Conservation (phyloP, 2,888 invertebrate species). For the Lithophane socia region DNA sequence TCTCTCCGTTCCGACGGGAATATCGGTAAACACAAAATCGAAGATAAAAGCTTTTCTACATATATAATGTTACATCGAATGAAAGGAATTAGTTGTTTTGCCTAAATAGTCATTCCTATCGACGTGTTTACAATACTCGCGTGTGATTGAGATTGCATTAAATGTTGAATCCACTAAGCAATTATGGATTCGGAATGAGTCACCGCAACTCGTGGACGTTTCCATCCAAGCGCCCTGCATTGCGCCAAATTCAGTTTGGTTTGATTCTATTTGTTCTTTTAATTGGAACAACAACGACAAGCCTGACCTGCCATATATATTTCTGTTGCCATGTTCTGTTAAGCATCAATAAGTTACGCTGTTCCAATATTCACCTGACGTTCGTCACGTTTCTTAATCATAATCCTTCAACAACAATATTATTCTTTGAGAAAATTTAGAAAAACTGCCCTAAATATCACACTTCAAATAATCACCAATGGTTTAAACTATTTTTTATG, state of each 20-base stretch:
- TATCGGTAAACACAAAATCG: slow-evolving; percentile 22
- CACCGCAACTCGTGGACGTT: slow-evolving; percentile 82
- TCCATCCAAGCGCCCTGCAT: slow-evolving; percentile 85
- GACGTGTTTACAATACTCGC: slow-evolving; percentile 20
- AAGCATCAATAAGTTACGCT: slow-evolving; percentile 37
- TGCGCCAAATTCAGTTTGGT: slow-evolving; percentile 86
- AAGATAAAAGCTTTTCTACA: slow-evolving; percentile 24
- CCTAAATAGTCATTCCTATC: slow-evolving; percentile 1
- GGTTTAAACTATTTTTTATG: slow-evolving; percentile 66
- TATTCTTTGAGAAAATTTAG: slow-evolving; percentile 39
- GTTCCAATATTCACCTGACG: slow-evolving; percentile 24
- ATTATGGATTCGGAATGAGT: slow-evolving; percentile 83
- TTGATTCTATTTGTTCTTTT: slow-evolving; percentile 83
- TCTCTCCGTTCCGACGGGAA: slow-evolving; percentile 31
- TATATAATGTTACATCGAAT: background rate
- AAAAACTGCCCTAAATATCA: slow-evolving; percentile 64
- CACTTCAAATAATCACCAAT: slow-evolving; percentile 34
- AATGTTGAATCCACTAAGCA: slow-evolving; percentile 76
- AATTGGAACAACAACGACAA: slow-evolving; percentile 78
- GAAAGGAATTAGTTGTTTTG: slow-evolving; percentile 14
- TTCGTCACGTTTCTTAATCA: slow-evolving; percentile 45
- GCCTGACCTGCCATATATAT: slow-evolving; percentile 64
- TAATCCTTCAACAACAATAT: slow-evolving; percentile 62
- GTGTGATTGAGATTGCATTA: slow-evolving; percentile 70
- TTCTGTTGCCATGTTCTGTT: slow-evolving; percentile 48